Conservation (phyloP, 2,888 invertebrate genomes). For the Lithophane leautieri region DNA sequence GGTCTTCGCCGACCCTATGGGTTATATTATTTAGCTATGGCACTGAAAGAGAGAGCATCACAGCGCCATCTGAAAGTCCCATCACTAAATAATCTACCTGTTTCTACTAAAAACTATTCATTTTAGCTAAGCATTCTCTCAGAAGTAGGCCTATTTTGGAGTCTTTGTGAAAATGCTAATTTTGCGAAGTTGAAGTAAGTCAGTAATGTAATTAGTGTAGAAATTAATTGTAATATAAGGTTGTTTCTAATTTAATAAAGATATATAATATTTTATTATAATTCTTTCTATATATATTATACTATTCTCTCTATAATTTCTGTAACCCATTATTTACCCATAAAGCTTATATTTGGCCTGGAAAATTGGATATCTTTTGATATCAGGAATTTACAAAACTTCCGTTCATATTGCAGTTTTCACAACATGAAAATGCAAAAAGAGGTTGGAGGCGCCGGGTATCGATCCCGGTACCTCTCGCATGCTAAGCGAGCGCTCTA, state of each 20-base stretch:
- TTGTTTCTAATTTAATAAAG: conserved; percentile 84
- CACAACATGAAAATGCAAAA: conserved; percentile 22
- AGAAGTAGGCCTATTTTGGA: conserved; percentile 54
- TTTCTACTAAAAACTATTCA: conserved; percentile 13
- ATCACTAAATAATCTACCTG: conserved; percentile 16
- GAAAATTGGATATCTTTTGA: background rate
- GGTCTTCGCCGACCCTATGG: background rate
- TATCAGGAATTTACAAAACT: background rate
- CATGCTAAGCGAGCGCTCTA: conserved; percentile 91
- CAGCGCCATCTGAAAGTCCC: conserved; percentile 14
- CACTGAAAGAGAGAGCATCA: conserved; percentile 1
- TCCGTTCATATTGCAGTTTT: background rate
- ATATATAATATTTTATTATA: conserved; percentile 73
- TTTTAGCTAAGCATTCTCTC: conserved; percentile 37
- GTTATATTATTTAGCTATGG: conserved; percentile 13
- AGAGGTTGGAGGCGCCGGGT: conserved; percentile 88
- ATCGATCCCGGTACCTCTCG: conserved; percentile 91
- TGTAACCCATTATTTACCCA: background rate
- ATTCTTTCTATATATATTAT: too few species aligned
- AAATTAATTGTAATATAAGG: conserved; percentile 71
- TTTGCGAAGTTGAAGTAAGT: conserved; percentile 55
- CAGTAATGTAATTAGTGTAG: conserved; percentile 59
- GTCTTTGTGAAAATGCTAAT: conserved; percentile 48
- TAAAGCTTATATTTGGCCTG: background rate
- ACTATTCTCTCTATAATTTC: too few species aligned